Evolutionary conservation across 2,888 invertebrate species (phyloP), one percentile per base, ranked within the genome.

Genomic region (Steinernema carpocapsae): DNA sequence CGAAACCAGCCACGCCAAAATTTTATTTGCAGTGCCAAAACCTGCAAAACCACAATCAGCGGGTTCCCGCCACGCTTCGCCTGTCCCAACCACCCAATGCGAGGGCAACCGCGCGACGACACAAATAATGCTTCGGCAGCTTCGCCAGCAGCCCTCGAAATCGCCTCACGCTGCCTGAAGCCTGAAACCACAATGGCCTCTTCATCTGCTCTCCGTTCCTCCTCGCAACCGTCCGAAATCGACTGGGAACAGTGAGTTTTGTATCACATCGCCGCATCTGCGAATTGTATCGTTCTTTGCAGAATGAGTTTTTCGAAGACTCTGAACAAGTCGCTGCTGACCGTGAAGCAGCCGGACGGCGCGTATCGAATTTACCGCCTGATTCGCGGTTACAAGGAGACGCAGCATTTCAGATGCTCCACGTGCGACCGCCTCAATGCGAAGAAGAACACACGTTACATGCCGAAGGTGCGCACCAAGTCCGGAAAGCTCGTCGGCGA

Each of bases 191-290:
- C 10, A 3, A 37, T 37, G 37, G 37, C 37, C 37, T 6, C 37
- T 37, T 37, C 37, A 3, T 3, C 37, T 3, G 37, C 4, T 10
- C 3, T 37, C 37, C 3, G 37, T 6, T 37, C 37, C 37, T 37
- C 37, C 6, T 17, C 29, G 32, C 64, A 26, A 29, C 37, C 32
- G 29, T 12, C 64, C 29, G 64, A 64, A 12, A 32, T 64, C 64
- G 64, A 64, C 64, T 64, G 64, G 64, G 64, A 64, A 64, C 29
- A 29, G 64, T 64, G 17, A 64, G 64, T 64, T 26, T 48, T 48
- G 48, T 48, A 48, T 48, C 48, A 48, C 19, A n/a, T 48, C 48
- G 48, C 48, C 48, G 17, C 48, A 7, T 48, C 3, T 37, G 37
- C 3, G 10, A 37, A 37, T 37, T 37, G 37, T 19, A 48, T 19